phyloP scores from a whole-genome alignment of 2,113 vertebrate species.

The Gavia stellata region DNA sequence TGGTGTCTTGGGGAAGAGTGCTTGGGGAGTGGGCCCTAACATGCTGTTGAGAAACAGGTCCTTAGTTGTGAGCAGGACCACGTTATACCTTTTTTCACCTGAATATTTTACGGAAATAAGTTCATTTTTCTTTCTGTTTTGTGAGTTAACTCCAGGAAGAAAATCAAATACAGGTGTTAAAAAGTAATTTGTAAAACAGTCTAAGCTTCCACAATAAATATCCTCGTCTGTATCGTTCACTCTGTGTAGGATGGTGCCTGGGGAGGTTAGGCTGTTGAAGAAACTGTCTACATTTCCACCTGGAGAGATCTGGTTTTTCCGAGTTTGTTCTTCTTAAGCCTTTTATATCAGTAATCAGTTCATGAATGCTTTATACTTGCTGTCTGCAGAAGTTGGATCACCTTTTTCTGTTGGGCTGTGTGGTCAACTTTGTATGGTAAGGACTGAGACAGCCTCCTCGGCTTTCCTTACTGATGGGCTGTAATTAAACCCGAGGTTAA shows the following conservation, averaged over 20 bases:
- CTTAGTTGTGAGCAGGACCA: not conserved
- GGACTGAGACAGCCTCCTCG: not conserved
- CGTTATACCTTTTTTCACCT: not conserved
- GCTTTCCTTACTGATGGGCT: not conserved
- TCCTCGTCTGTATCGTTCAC: not conserved
- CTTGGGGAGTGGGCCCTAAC: not conserved
- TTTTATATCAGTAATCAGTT: not conserved
- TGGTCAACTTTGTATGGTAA: not conserved
- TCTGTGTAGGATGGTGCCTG: not conserved
- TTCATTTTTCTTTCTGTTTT: not conserved
- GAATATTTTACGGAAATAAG: not conserved
- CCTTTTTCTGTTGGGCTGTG: not conserved
- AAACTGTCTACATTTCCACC: not conserved
- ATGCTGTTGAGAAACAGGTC: not conserved
- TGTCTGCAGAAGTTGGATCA: not conserved
- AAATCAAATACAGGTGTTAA: not conserved
- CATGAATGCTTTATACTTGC: not conserved
- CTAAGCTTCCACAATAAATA: not conserved
- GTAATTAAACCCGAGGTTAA: conserved; percentile 18
- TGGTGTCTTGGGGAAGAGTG: not conserved
- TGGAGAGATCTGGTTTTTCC: not conserved
- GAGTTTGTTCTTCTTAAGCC: not conserved
- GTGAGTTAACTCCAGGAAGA: not conserved
- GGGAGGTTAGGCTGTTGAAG: not conserved
- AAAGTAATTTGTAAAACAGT: not conserved